These are phyloP conservation scores for Mirounga angustirostris DNA, from an alignment of 2,113 vertebrate species.

Conservation along the genomic window DNA sequence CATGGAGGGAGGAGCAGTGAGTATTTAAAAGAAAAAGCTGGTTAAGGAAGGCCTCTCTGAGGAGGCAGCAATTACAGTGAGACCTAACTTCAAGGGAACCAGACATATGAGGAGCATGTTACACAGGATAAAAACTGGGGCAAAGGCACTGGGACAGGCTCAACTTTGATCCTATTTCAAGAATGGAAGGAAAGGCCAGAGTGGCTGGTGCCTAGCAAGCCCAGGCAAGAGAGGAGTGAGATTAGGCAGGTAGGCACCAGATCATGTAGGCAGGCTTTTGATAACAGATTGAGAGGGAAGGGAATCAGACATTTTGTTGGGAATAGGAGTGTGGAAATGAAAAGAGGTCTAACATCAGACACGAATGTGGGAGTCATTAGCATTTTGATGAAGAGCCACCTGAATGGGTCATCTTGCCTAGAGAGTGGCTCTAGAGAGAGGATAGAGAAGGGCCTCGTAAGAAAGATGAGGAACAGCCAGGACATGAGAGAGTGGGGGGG, in stretches of 20 bases:
- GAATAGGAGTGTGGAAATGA: background rate
- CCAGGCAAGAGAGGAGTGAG: background rate
- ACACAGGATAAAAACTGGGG: background rate
- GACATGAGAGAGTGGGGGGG: background rate
- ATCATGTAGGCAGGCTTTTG: background rate
- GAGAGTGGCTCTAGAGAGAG: background rate
- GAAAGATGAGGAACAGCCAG: background rate
- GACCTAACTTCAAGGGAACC: slow-evolving; percentile 10
- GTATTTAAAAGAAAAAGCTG: slow-evolving; percentile 52
- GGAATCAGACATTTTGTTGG: background rate
- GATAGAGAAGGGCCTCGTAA: background rate
- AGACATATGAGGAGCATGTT: background rate
- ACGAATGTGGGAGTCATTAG: background rate
- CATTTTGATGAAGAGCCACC: background rate
- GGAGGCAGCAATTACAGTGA: background rate
- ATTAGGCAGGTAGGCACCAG: background rate
- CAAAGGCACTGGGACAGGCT: background rate
- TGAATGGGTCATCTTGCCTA: background rate
- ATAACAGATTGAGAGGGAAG: background rate
- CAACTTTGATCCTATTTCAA: background rate
- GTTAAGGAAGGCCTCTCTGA: background rate
- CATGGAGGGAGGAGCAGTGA: background rate
- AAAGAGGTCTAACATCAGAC: background rate
- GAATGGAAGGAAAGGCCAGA: background rate
- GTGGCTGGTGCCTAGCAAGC: background rate